Base-by-base conservation (phyloP, 2,113 vertebrate genomes). In the Oreochromis tanganicae region DNA sequence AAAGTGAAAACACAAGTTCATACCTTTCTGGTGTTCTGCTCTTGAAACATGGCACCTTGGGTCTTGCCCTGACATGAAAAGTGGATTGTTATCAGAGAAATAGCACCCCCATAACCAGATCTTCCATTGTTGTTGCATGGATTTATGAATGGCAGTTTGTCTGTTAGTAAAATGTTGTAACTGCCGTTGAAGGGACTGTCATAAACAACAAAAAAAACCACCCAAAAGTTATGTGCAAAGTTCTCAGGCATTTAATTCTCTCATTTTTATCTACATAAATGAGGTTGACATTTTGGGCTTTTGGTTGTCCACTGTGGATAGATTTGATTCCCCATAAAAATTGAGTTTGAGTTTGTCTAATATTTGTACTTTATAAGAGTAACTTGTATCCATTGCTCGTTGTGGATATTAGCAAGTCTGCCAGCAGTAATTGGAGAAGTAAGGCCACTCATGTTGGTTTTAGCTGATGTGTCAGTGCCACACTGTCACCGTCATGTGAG, bases 401-500 rank as follows among this genome's bases (percentile, higher is more conserved):
- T 17, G 19, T 5, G 0, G 16, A 13, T 32, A 24, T 73, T 56
- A 11, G 43, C 75, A 78, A 13, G n/a, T 29, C 41, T 13, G 21
- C 5, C 36, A 10, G 57, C 61, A 34, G 78, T 57, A 81, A 57
- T 63, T 7, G 41, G 21, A 90, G 86, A 91, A 93, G 85, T 78
- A 78, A 9, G 7, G 24, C 57, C 32, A 6, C 27, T 63, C 12
- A 21, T 71, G 54, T 66, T 43, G 4, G 21, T 79, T 41, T 82
- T 7, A 38, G 71, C 52, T 36, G 81, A 90, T 52, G 86, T 87
- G 88, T 93, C 84, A 92, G 6, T 1, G 11, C 81, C n/a, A 38
- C 83, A 81, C 43, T n/a, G 4, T 88, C 48, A 81, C 17, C 46
- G 68, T 93, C 91, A 92, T 85, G 83, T 80, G 85, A 61, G 11